These are phyloP conservation scores for Chiloscyllium punctatum DNA, from an alignment of 2,797 vertebrate genomes.

Conservation along the genomic window DNA sequence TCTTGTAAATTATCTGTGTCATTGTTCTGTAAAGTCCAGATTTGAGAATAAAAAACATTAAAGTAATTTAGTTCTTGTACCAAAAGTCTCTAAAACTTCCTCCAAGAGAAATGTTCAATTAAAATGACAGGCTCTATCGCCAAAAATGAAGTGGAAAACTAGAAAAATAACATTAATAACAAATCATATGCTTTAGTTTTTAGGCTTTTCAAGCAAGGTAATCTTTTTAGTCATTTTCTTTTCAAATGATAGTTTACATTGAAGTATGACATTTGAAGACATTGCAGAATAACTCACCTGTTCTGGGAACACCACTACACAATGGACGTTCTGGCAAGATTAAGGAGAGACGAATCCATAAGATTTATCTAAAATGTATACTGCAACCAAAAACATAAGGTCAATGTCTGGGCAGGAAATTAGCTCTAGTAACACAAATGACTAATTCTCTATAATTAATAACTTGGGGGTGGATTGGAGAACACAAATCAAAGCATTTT, in stretches of 20 bases:
- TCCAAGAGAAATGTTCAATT: not conserved
- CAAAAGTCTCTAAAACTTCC: not conserved
- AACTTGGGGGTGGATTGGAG: not conserved
- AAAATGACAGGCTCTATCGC: not conserved
- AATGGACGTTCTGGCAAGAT: not conserved
- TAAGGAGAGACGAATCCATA: conserved; percentile 2
- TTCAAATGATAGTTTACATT: not conserved
- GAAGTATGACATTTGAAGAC: not conserved
- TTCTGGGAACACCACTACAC: not conserved
- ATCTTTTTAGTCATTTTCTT: not conserved
- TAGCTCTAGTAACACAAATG: not conserved
- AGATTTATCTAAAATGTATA: not conserved
- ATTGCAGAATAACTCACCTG: not conserved
- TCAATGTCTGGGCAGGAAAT: not conserved
- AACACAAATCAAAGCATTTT: not conserved
- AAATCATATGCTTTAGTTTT: not conserved
- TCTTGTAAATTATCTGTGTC: not conserved
- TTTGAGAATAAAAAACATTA: not conserved
- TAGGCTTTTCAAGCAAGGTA: not conserved
- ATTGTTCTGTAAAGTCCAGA: not conserved
- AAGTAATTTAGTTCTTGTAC: not conserved
- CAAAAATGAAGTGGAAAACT: not conserved
- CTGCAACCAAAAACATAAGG: not conserved
- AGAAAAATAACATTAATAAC: not conserved
- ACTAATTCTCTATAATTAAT: not conserved